Evolutionary conservation across 2,113 vertebrate species (phyloP).

Genomic region (Microcebus tavaratra): DNA sequence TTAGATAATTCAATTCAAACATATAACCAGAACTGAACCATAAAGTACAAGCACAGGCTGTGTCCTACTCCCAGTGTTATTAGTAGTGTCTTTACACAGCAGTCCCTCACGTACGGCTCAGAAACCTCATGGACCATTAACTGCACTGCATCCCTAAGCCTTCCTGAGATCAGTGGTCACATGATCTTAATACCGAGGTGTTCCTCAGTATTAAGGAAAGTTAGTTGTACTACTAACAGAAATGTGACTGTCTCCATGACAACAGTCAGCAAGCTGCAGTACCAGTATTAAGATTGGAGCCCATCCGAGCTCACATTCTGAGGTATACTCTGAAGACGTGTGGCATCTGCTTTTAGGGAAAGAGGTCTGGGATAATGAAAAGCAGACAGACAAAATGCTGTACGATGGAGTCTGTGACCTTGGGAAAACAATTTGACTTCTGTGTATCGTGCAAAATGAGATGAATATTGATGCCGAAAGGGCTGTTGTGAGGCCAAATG

Average conservation of each 20-base stretch:
- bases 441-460: background rate
- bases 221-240: background rate
- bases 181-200: background rate
- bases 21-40: background rate
- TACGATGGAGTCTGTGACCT: background rate
- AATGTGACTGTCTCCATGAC: background rate
- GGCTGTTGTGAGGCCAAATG: background rate
- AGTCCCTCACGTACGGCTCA: background rate
- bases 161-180: background rate
- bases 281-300: background rate
- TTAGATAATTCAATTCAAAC: background rate
- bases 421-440: constrained; percentile 40
- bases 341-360: background rate
- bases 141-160: background rate
- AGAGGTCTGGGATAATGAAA: background rate
- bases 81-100: background rate
- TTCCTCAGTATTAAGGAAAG: background rate
- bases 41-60: background rate
- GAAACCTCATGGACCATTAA: background rate
- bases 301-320: background rate
- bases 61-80: background rate
- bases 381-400: background rate
- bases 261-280: background rate
- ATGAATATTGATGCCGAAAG: constrained; percentile 5
- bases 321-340: background rate